phyloP scores from a whole-genome alignment of 23 tunicate genomes.

The Diplosoma virens region DNA sequence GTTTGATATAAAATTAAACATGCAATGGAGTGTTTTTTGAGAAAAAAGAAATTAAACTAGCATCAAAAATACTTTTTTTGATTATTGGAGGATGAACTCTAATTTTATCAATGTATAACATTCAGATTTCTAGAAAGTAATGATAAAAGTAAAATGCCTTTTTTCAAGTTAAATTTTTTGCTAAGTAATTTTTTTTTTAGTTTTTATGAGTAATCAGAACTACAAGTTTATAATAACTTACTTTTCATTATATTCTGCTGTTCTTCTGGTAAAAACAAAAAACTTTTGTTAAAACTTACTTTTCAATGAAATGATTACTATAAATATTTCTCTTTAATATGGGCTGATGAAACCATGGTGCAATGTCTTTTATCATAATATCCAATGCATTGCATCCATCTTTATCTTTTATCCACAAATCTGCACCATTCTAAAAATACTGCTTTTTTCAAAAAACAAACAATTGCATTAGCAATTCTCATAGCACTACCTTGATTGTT shows the following conservation, averaged over 20 bases:
- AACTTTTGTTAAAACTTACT: no score
- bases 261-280: no score
- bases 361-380: slow-evolving; percentile 46
- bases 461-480: background rate
- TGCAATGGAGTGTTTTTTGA: no score
- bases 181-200: background rate
- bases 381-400: slow-evolving; percentile 64
- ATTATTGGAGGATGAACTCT: no score
- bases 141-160: no score
- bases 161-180: background rate
- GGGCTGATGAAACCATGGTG: slow-evolving; percentile 66
- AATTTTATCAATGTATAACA: no score
- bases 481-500: no score
- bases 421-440: slow-evolving; percentile 68
- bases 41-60: no score
- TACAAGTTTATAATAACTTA: background rate
- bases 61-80: no score
- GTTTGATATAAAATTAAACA: no score
- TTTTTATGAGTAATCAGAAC: background rate
- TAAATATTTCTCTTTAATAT: slow-evolving; percentile 3
- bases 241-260: no score
- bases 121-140: no score
- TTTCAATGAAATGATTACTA: background rate
- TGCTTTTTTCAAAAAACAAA: background rate
- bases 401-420: slow-evolving; percentile 70